These are phyloP conservation scores for Gobio occitaniae DNA, from an alignment of 2,797 vertebrate genomes.

Conservation along the genomic window DNA sequence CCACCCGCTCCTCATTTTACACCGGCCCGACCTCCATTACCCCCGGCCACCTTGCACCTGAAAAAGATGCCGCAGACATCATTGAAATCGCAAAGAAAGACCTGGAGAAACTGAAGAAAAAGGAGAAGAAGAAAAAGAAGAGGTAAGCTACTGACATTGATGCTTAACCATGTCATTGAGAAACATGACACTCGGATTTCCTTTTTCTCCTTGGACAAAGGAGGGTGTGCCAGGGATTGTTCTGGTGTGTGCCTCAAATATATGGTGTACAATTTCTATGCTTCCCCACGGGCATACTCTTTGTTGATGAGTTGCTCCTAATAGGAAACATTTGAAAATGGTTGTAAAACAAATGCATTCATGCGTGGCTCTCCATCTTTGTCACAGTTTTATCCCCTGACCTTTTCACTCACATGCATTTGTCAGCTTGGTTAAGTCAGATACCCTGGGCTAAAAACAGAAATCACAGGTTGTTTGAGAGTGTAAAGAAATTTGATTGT, in stretches of 20 bases:
- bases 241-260: constrained; percentile 34
- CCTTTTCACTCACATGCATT: neutral
- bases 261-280: neutral
- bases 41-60: constrained; percentile 79
- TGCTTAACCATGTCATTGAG: neutral
- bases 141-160: constrained; percentile 78
- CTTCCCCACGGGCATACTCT: neutral
- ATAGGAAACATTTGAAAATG: neutral
- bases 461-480: too few relatives aligned
- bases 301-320: neutral
- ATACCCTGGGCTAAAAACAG: neutral
- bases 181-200: constrained; percentile 24
- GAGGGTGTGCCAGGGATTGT: constrained; percentile 40
- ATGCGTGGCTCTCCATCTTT: neutral
- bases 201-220: constrained; percentile 31
- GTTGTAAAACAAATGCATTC: neutral
- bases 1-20: constrained; percentile 85
- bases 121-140: constrained; percentile 95
- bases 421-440: neutral
- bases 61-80: constrained; percentile 92
- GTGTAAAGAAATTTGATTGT: too few relatives aligned
- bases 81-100: constrained; percentile 96
- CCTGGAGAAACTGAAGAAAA: constrained; percentile 94
- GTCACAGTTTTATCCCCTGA: neutral
- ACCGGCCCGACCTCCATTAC: constrained; percentile 81